Base-by-base conservation (phyloP, 2,888 invertebrate species). In the Esperia sulphurella region DNA sequence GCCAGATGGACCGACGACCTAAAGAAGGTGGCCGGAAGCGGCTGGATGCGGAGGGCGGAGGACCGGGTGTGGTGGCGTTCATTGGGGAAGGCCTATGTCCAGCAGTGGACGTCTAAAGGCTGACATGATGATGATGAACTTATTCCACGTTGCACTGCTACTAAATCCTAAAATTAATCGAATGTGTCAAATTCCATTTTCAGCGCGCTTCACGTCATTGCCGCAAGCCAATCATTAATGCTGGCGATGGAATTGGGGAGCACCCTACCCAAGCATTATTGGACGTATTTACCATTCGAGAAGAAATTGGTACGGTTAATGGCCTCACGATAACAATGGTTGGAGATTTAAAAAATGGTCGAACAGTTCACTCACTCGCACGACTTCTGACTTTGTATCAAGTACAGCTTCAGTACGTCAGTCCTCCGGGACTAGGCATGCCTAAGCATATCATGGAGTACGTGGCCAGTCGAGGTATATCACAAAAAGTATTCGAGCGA, bases 301-400 rank as follows among this genome's bases (percentile, higher is more conserved):
- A 99, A 86, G 99, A 99, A 90, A 97, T 99, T 53, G 99, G 99
- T 61, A 99, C 99, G 0, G 98, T 99, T 0, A 99, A 99, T 75
- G 97, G 97, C 0, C 91, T 99, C 8, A 98, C 97, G 0, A 97
- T 99, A 46, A 99, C 99, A 0, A 95, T 99, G 94, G 98, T 99
- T 14, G 99, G 99, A 5, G 99, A 99, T 82, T 90, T 99, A 61
- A 98, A 97, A 79, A 96, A 99, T 81, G 99, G 99, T 0, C 92
- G 99, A 35, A 99, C 99, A 1, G 99, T 99, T 0, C 99, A 99
- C 83, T 99, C 99, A 0, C 88, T 99, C 50, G 98, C 98, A 5
- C 93, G 96, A 54, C 91, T 99, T 8, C 89, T 99, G 47, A 98
- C 98, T 0, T 88, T 97, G 33, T 99, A 99, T 83, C 96, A 97